Conservation (phyloP, 92 coral and sea anemone species). For the Desmophyllum pertusum region DNA sequence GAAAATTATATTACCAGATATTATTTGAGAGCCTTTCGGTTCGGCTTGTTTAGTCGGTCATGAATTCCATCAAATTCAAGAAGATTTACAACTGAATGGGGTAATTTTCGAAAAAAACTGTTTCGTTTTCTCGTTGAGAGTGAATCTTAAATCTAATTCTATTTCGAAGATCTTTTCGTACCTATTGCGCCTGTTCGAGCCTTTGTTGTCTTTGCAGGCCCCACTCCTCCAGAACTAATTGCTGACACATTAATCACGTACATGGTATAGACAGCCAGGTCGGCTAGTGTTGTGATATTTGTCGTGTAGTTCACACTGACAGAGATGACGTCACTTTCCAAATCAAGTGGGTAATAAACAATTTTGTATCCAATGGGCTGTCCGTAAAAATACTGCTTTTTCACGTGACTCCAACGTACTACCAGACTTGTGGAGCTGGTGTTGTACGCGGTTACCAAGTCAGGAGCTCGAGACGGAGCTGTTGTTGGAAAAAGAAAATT, state of each 20-base stretch:
- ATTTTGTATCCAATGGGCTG: conserved; percentile 23
- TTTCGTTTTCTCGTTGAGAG: no score
- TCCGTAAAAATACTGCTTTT: not conserved
- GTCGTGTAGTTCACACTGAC: not conserved
- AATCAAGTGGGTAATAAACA: not conserved
- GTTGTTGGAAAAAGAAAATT: no score
- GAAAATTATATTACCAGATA: no score
- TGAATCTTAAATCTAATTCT: not conserved
- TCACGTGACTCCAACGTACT: conserved; percentile 42
- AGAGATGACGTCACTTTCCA: not conserved
- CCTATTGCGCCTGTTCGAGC: conserved; percentile 32
- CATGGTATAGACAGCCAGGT: conserved; percentile 31
- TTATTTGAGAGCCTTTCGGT: no score
- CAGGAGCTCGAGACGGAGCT: conserved; percentile 14
- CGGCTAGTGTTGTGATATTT: not conserved
- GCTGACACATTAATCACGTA: conserved; percentile 43
- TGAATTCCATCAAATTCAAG: no score
- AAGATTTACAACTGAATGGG: no score
- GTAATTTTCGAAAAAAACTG: no score
- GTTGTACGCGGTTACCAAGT: conserved; percentile 19
- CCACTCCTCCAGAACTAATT: conserved; percentile 10
- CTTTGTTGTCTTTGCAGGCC: not conserved
- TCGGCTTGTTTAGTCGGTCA: no score
- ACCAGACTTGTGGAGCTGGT: conserved; percentile 39
- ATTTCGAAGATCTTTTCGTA: not conserved